A percentile compares a stretch with the other conserved stretches of the same genome.
Conservation (phyloP, 64 coral and sea anemone species). For the Montipora sp. region DNA sequence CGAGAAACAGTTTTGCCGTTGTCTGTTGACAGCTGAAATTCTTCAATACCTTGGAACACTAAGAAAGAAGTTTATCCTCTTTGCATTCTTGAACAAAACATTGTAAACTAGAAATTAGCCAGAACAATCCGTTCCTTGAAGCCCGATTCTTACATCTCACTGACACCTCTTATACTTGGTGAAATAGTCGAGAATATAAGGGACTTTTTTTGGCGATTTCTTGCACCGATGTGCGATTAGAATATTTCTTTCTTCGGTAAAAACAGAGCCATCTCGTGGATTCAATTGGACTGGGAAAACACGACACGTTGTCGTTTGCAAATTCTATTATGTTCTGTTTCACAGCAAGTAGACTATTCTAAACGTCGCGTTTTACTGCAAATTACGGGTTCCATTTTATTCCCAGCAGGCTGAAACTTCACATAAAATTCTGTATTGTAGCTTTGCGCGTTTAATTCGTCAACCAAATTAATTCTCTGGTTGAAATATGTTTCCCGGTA, state of each 20-base stretch:
- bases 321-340: conserved; percentile 13
- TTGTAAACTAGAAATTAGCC: not conserved
- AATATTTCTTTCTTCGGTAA: conserved; percentile 12
- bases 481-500: not conserved
- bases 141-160: not conserved
- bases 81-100: conserved; percentile 10
- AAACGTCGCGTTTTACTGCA: not conserved
- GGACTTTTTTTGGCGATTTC: not conserved
- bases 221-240: not conserved
- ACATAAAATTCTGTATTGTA: not conserved
- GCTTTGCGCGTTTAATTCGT: not conserved
- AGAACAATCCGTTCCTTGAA: not conserved
- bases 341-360: not conserved
- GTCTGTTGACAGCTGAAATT: not conserved
- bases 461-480: not conserved
- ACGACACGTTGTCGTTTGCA: conserved; percentile 16
- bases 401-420: conserved; percentile 31
- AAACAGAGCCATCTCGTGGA: conserved; percentile 6
- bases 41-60: not conserved
- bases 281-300: conserved; percentile 45
- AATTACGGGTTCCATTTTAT: not conserved
- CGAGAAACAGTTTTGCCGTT: not conserved
- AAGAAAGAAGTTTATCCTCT: conserved; percentile 2
- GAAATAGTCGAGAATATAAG: not conserved
- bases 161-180: not conserved